These are phyloP conservation scores for Tipula unca DNA, from an alignment of 2,888 invertebrate genomes.

Conservation along the genomic window DNA sequence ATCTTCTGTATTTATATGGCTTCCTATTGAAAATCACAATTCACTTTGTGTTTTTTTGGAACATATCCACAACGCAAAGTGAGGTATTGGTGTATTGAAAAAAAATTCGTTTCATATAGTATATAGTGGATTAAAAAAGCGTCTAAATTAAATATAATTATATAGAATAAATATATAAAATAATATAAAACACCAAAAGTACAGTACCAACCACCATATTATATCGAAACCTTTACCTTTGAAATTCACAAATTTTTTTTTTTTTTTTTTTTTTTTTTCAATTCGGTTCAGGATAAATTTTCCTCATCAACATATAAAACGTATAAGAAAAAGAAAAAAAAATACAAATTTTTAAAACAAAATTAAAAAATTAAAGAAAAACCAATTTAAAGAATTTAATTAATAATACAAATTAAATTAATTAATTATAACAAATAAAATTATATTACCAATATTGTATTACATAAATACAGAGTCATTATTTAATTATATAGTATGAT, in stretches of 20 bases:
- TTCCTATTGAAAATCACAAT: no score
- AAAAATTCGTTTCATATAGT: no score
- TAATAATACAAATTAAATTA: neutral
- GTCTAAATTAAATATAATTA: neutral
- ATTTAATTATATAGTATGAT: no score
- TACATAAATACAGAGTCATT: neutral
- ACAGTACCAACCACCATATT: neutral
- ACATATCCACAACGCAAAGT: no score
- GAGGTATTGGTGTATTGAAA: no score
- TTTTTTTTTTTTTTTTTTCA: neutral
- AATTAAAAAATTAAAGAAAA: neutral
- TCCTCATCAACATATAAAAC: neutral
- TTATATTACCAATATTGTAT: neutral
- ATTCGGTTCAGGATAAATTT: constrained; percentile 1
- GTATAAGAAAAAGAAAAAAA: neutral
- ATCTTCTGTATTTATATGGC: no score
- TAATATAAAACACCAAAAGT: neutral
- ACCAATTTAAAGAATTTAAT: neutral
- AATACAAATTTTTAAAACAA: neutral
- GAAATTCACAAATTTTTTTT: neutral
- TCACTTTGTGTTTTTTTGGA: no score
- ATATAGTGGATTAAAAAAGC: neutral
- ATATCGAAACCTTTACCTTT: neutral
- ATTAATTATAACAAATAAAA: neutral
- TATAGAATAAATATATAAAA: neutral